Conservation (phyloP, 92 coral and sea anemone genomes). For the Zoanthus solanderi region DNA sequence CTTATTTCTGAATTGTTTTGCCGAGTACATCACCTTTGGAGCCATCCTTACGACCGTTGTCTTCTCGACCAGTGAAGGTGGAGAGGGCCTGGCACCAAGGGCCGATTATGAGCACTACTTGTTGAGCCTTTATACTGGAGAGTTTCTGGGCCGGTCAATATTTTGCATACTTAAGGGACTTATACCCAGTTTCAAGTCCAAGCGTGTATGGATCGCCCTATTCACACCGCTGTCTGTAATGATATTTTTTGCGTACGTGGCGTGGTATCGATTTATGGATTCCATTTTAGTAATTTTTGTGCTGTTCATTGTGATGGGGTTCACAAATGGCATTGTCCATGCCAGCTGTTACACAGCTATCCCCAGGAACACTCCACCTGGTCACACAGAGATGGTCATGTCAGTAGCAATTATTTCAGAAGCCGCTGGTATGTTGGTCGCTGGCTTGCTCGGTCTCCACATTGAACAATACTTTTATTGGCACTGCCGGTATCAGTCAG, state of each 20-base stretch:
- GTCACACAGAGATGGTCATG: constrained; percentile 61
- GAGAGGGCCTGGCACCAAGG: constrained; percentile 68
- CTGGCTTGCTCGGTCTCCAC: constrained; percentile 80
- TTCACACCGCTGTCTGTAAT: constrained; percentile 66
- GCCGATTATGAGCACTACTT: constrained; percentile 82
- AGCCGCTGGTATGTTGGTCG: constrained; percentile 76
- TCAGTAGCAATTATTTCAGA: constrained; percentile 68
- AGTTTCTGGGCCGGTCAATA: constrained; percentile 83
- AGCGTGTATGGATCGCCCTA: constrained; percentile 51
- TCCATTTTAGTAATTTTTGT: constrained; percentile 69
- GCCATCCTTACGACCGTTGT: constrained; percentile 75
- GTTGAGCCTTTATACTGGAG: constrained; percentile 80
- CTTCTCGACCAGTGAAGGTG: constrained; percentile 52
- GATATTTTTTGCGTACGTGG: constrained; percentile 61
- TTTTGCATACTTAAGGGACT: constrained; percentile 73
- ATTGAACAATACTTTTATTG: constrained; percentile 63
- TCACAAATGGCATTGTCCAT: constrained; percentile 65
- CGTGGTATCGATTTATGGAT: constrained; percentile 73
- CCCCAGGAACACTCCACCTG: constrained; percentile 54
- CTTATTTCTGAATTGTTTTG: constrained; percentile 68
- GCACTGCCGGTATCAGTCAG: constrained; percentile 55
- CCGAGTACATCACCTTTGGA: constrained; percentile 71
- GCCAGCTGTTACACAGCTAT: constrained; percentile 70
- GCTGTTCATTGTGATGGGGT: constrained; percentile 71
- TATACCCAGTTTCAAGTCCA: constrained; percentile 69